A percentile compares a stretch with the other conserved stretches of the same genome.
Evolutionary conservation across 2,888 invertebrate genomes (phyloP).

Genomic region (Ophioninae sp.): DNA sequence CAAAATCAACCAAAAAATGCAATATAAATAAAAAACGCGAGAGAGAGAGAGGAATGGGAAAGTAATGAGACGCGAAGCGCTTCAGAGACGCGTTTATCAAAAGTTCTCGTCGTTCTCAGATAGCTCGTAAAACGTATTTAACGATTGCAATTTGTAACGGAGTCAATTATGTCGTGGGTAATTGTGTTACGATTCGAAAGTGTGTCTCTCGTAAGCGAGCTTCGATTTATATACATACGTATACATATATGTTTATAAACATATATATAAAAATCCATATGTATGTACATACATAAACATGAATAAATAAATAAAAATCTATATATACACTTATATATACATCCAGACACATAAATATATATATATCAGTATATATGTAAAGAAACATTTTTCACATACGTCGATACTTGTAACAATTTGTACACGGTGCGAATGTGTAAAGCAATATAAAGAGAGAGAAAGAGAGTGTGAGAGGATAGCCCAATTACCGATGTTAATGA

Average conservation of each 20-base stretch:
- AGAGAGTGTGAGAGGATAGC: slow-evolving; percentile 5
- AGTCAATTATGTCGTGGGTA: slow-evolving; percentile 5
- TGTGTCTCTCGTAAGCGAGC: background rate
- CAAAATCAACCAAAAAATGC: too few species aligned
- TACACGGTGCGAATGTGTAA: background rate
- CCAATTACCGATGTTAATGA: slow-evolving; percentile 51
- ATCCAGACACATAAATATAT: too few species aligned
- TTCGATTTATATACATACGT: background rate
- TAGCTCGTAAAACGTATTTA: slow-evolving; percentile 1
- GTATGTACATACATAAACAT: background rate
- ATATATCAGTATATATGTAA: background rate
- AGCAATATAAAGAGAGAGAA: background rate
- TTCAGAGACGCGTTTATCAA: slow-evolving; percentile 22
- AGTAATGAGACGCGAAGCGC: slow-evolving; percentile 18
- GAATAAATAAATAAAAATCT: too few species aligned
- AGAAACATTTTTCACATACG: slow-evolving; percentile 23
- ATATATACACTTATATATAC: too few species aligned
- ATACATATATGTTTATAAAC: background rate
- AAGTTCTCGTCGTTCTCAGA: slow-evolving; percentile 16
- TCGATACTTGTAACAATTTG: slow-evolving; percentile 30
- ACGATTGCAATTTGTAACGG: slow-evolving; percentile 11
- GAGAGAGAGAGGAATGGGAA: slow-evolving; percentile 12
- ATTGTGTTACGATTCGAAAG: slow-evolving; percentile 3
- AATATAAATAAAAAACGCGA: background rate
- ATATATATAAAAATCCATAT: background rate